Evolutionary conservation across 2,888 invertebrate genomes (phyloP).

Genomic region (Platypus cylindrus): DNA sequence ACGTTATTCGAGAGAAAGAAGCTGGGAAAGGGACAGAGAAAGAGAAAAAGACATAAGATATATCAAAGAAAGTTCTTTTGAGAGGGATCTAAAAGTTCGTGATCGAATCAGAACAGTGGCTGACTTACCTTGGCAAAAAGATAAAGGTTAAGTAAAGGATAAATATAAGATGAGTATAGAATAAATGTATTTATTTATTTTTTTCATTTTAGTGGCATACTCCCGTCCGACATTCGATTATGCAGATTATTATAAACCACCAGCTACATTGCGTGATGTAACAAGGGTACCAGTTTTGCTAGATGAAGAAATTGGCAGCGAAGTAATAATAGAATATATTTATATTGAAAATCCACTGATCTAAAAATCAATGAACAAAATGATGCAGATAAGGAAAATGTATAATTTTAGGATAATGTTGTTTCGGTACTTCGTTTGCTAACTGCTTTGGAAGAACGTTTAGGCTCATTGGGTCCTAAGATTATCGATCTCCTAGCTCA

Average conservation of each 20-base stretch:
- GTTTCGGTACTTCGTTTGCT: conserved; percentile 60
- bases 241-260: conserved; percentile 26
- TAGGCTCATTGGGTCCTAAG: conserved; percentile 75
- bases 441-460: conserved; percentile 68
- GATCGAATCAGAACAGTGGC: conserved; percentile 24
- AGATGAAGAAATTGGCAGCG: too few relatives aligned
- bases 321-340: too few relatives aligned
- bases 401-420: conserved; percentile 32
- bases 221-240: conserved; percentile 1
- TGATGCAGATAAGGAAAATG: neutral
- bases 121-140: conserved; percentile 25
- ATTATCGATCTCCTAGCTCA: conserved; percentile 63
- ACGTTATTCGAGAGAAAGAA: conserved; percentile 16
- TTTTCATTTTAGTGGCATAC: conserved; percentile 5
- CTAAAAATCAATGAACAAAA: neutral
- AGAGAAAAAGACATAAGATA: too few relatives aligned
- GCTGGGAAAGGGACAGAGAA: conserved; percentile 15
- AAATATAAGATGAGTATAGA: neutral
- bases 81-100: conserved; percentile 20
- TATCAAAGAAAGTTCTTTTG: conserved; percentile 22
- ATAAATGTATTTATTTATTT: neutral
- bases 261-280: conserved; percentile 28
- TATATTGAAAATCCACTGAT: too few relatives aligned
- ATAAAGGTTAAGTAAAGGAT: conserved; percentile 15
- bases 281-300: too few relatives aligned